phyloP scores from a whole-genome alignment of 2,888 invertebrate genomes.

The Nomada fucata region DNA sequence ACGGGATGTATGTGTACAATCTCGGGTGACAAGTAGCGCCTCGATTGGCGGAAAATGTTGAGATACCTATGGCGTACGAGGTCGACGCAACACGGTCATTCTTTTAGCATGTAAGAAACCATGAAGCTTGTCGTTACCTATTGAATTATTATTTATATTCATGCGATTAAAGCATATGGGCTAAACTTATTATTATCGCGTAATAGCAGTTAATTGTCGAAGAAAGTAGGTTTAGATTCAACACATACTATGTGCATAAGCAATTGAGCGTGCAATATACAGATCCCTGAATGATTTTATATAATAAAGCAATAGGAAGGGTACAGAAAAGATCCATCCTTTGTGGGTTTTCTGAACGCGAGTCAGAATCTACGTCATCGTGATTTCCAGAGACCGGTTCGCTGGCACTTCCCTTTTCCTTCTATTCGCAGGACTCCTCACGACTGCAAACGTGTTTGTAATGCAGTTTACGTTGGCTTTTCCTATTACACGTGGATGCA shows the following conservation, averaged over 20 bases:
- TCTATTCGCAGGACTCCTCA: slow-evolving; percentile 20
- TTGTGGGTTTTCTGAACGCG: slow-evolving; percentile 33
- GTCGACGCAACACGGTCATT: slow-evolving; percentile 7
- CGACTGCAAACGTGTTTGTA: not conserved
- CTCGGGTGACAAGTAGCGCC: slow-evolving; percentile 44
- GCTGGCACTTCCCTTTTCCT: slow-evolving; percentile 42
- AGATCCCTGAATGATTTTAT: not conserved
- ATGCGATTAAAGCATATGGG: not conserved
- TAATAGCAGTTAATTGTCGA: not conserved
- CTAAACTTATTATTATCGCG: not conserved
- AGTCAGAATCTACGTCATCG: slow-evolving; percentile 56
- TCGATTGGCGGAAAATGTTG: slow-evolving; percentile 33
- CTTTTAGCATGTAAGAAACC: not conserved
- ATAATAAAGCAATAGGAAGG: slow-evolving; percentile 7
- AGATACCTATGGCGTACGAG: slow-evolving; percentile 18
- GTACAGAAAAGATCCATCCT: slow-evolving; percentile 1
- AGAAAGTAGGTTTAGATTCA: not conserved
- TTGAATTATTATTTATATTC: slow-evolving; percentile 4
- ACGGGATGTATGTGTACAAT: slow-evolving; percentile 4
- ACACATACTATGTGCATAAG: too few species aligned
- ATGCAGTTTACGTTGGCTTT: not conserved
- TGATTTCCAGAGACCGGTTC: slow-evolving; percentile 66
- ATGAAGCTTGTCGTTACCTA: not conserved
- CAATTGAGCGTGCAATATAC: too few species aligned
- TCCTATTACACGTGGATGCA: not conserved